Percentiles rank a stretch among this genome's conserved stretches.
Conservation (phyloP, 2,113 vertebrate species). For the Mugil cephalus region DNA sequence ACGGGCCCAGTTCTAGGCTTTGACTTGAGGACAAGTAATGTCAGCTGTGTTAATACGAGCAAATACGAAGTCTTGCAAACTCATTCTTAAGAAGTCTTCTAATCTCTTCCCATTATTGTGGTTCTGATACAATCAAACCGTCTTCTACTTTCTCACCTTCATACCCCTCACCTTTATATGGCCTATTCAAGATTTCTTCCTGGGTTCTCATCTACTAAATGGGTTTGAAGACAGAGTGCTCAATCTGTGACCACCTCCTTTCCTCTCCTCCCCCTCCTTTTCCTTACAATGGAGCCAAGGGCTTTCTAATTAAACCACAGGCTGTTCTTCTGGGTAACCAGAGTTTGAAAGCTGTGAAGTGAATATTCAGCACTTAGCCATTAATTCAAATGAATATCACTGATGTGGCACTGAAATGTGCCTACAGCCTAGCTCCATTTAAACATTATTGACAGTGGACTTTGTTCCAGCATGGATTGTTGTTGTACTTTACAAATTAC, state of each 20-base stretch:
- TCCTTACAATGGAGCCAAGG: conserved; percentile 44
- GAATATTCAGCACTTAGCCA: conserved; percentile 43
- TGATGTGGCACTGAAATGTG: conserved; percentile 41
- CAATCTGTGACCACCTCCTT: conserved; percentile 55
- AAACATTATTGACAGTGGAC: conserved; percentile 38
- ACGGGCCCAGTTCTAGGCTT: not conserved
- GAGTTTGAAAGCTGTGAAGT: conserved; percentile 61
- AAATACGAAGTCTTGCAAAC: conserved; percentile 1
- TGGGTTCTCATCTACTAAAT: conserved; percentile 51
- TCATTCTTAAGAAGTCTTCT: conserved; percentile 14
- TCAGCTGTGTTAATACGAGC: not conserved
- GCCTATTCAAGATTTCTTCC: conserved; percentile 45
- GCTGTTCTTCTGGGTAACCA: conserved; percentile 61
- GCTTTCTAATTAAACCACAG: conserved; percentile 71
- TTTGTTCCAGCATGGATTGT: conserved; percentile 35
- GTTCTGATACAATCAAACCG: conserved; percentile 30
- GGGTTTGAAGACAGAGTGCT: conserved; percentile 64
- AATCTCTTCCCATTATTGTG: conserved; percentile 8
- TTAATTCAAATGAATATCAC: conserved; percentile 64
- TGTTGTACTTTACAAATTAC: conserved; percentile 59
- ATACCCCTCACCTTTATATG: conserved; percentile 2
- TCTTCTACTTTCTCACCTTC: conserved; percentile 32
- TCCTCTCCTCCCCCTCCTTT: not conserved
- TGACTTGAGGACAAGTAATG: not conserved
- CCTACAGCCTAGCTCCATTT: conserved; percentile 6